These are phyloP conservation scores for Netelia virgata DNA, from an alignment of 2,888 invertebrate species.

Conservation along the genomic window DNA sequence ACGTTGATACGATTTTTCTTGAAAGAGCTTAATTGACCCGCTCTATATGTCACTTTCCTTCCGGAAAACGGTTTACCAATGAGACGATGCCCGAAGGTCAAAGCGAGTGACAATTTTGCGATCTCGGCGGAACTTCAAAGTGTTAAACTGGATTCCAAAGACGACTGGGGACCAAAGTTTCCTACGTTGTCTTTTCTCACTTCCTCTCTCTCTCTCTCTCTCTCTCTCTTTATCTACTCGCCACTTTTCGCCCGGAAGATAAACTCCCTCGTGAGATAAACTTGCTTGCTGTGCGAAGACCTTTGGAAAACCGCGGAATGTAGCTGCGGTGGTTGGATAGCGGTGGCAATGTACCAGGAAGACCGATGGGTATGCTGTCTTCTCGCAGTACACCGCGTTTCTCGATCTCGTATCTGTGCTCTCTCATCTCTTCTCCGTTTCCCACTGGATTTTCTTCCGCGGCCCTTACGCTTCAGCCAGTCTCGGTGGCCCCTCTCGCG, in stretches of 20 bases:
- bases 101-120: too few species aligned
- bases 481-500: too few species aligned
- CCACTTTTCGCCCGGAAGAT: constrained; percentile 25
- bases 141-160: not conserved
- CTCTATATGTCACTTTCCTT: too few species aligned
- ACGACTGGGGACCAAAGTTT: constrained; percentile 17
- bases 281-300: constrained; percentile 71
- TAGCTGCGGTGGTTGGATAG: not conserved
- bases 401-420: constrained; percentile 71
- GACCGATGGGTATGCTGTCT: constrained; percentile 78
- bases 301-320: constrained; percentile 76
- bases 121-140: not conserved
- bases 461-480: too few species aligned
- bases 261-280: constrained; percentile 37
- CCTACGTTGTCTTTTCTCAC: constrained; percentile 2
- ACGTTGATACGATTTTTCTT: too few species aligned
- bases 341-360: constrained; percentile 64
- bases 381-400: constrained; percentile 72
- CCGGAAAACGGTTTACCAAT: too few species aligned
- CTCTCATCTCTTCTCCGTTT: constrained; percentile 39
- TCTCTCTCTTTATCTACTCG: constrained; percentile 13
- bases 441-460: not conserved
- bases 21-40: too few species aligned
- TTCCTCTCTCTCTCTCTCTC: too few species aligned
- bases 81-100: too few species aligned